phyloP scores from a whole-genome alignment of 2,113 vertebrate species.

The Phoxinus phoxinus region DNA sequence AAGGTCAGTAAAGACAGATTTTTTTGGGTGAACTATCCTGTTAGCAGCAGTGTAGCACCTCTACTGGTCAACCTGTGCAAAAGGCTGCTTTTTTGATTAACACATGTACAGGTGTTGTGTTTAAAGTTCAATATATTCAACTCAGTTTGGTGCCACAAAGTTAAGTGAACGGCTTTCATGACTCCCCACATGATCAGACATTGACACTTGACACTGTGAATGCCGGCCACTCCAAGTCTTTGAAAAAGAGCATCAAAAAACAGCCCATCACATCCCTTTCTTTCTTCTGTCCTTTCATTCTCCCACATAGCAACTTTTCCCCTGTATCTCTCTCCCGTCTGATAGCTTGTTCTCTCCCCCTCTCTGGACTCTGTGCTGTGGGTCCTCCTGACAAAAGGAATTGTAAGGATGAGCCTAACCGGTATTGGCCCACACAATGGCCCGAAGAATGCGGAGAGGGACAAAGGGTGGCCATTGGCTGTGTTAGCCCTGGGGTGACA shows the following conservation, averaged over 20 bases:
- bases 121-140: background rate
- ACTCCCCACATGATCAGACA: constrained; percentile 32
- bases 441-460: constrained; percentile 87
- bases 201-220: constrained; percentile 25
- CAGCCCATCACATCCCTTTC: constrained; percentile 48
- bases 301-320: constrained; percentile 50
- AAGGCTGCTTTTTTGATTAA: background rate
- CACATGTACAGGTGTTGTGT: background rate
- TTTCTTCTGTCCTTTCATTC: constrained; percentile 42
- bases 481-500: constrained; percentile 95
- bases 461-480: constrained; percentile 90
- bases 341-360: constrained; percentile 70
- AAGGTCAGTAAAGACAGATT: background rate
- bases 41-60: background rate
- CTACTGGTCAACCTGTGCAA: background rate
- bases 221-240: constrained; percentile 19
- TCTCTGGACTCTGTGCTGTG: constrained; percentile 82
- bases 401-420: constrained; percentile 99
- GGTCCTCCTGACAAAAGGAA: constrained; percentile 92
- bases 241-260: constrained; percentile 65
- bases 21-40: background rate
- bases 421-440: constrained; percentile 89
- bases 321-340: constrained; percentile 36
- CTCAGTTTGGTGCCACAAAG: constrained; percentile 12
- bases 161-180: constrained; percentile 8